Evolutionary conservation across 2,113 vertebrate species (phyloP).

Genomic region (Muntiacus reevesi): DNA sequence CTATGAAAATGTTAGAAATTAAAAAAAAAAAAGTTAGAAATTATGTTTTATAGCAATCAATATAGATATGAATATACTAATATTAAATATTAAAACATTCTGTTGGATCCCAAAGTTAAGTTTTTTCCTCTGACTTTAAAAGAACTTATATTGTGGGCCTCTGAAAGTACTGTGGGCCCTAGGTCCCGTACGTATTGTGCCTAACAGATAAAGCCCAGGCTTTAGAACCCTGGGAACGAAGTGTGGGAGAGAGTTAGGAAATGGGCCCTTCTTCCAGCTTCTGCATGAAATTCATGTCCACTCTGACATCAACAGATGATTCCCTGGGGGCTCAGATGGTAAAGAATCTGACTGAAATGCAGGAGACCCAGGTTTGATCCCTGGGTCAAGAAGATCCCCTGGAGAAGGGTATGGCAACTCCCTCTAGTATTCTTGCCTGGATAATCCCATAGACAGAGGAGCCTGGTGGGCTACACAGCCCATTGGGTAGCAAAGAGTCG

Average conservation of each 20-base stretch:
- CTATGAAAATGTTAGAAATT: background rate
- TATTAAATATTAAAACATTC: background rate
- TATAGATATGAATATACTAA: background rate
- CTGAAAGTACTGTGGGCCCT: background rate
- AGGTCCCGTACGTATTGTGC: background rate
- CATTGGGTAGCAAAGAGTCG: background rate
- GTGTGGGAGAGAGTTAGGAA: background rate
- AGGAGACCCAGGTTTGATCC: background rate
- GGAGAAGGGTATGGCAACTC: background rate
- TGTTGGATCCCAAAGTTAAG: background rate
- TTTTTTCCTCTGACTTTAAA: background rate
- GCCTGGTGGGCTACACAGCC: background rate
- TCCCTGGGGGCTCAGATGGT: background rate
- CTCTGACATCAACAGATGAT: background rate
- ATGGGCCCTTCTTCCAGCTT: background rate
- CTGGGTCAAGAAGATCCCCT: background rate
- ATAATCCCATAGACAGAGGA: background rate
- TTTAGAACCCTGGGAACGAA: background rate
- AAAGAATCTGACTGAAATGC: background rate
- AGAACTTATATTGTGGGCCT: background rate
- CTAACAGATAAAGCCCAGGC: background rate
- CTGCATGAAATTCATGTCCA: background rate
- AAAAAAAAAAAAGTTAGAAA: background rate
- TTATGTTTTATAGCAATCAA: background rate
- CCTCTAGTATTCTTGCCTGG: background rate